A percentile compares a stretch with the other conserved stretches of the same genome.
Conservation (phyloP, 2,113 vertebrate species). For the Australoheros scitulus region DNA sequence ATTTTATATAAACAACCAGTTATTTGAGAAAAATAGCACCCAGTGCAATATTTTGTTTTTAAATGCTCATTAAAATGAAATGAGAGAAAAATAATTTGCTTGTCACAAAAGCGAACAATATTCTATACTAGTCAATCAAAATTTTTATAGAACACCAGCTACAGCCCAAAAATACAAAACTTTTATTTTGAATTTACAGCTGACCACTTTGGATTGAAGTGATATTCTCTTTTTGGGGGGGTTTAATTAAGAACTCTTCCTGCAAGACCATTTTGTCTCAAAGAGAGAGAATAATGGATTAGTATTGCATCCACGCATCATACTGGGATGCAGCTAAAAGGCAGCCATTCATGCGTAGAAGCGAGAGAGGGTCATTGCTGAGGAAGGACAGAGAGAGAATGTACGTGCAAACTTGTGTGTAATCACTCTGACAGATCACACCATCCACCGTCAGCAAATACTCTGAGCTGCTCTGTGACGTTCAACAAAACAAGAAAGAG, state of each 20-base stretch:
- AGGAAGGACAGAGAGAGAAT: conserved; percentile 33
- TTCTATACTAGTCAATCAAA: not conserved
- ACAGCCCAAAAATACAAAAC: not conserved
- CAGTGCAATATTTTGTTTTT: not conserved
- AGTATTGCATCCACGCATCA: conserved; percentile 73
- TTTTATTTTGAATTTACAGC: not conserved
- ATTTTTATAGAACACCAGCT: not conserved
- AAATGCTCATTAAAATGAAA: not conserved
- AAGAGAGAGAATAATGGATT: conserved; percentile 67
- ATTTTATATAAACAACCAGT: not conserved
- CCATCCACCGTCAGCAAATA: conserved; percentile 15
- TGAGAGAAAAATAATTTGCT: fast-evolving
- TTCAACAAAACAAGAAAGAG: not conserved
- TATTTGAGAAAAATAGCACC: not conserved
- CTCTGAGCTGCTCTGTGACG: not conserved
- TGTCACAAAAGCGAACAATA: not conserved
- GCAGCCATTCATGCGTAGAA: conserved; percentile 54
- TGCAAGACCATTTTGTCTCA: conserved; percentile 42
- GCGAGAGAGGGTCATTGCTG: conserved; percentile 40
- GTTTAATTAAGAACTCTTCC: conserved; percentile 27
- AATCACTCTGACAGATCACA: conserved; percentile 48
- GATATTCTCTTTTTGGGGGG: not conserved
- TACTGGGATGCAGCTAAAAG: conserved; percentile 69
- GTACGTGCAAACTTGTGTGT: conserved; percentile 39
- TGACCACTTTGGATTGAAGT: not conserved